phyloP scores from a whole-genome alignment of 2,113 vertebrate species.

The Desmodus rotundus region DNA sequence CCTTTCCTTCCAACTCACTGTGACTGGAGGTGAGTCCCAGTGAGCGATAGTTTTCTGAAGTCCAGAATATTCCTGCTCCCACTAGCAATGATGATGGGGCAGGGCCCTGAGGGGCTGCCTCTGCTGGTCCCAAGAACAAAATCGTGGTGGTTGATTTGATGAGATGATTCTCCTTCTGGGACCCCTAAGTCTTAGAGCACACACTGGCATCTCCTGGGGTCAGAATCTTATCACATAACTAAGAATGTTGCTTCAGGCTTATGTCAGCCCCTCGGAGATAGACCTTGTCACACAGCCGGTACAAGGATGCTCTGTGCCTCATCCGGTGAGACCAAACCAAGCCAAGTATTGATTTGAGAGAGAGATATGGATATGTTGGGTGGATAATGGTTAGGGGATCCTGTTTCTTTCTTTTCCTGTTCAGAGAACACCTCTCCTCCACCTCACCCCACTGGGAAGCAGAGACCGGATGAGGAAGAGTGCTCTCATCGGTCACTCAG shows the following conservation, averaged over 20 bases:
- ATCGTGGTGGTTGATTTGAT: background rate
- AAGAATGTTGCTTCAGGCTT: background rate
- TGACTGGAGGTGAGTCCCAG: background rate
- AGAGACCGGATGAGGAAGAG: background rate
- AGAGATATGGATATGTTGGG: constrained; percentile 50
- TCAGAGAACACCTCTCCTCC: constrained; percentile 52
- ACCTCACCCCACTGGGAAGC: constrained; percentile 6
- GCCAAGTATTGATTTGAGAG: constrained; percentile 22
- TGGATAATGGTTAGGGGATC: constrained; percentile 38
- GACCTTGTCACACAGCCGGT: background rate
- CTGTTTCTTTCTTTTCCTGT: constrained; percentile 56
- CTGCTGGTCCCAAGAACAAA: background rate
- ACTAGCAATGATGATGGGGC: background rate
- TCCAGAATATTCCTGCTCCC: background rate
- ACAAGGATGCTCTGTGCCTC: background rate
- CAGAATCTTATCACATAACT: background rate
- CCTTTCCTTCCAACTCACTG: background rate
- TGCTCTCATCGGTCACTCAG: background rate
- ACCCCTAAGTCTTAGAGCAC: background rate
- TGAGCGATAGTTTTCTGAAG: background rate
- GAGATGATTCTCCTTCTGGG: background rate
- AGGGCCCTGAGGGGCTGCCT: background rate
- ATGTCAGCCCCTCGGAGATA: background rate
- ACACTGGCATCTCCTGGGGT: background rate
- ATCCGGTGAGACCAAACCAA: background rate